These are phyloP conservation scores for Drosophila peninsularis DNA, from an alignment of 2,888 invertebrate genomes.

Conservation along the genomic window DNA sequence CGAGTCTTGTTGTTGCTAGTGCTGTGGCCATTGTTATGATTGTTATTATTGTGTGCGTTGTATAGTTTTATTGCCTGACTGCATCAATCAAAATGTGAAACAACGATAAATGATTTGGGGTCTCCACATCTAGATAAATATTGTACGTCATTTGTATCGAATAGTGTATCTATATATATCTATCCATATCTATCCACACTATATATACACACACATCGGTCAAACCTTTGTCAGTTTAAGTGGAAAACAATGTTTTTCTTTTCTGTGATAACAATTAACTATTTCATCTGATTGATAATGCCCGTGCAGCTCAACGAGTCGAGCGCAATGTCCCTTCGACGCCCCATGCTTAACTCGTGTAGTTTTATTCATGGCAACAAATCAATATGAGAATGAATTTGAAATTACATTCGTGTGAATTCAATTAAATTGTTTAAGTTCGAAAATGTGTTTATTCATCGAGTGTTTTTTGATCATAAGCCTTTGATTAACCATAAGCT, in stretches of 20 bases:
- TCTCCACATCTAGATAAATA: slow-evolving; percentile 27
- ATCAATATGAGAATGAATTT: slow-evolving; percentile 18
- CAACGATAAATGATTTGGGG: slow-evolving; percentile 25
- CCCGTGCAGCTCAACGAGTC: background rate
- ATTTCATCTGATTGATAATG: slow-evolving; percentile 16
- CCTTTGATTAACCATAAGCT: background rate
- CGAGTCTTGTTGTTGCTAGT: background rate
- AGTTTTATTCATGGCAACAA: background rate
- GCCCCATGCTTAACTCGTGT: background rate
- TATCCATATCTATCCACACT: slow-evolving; percentile 1
- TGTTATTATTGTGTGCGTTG: slow-evolving; percentile 9
- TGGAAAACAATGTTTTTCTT: slow-evolving; percentile 67
- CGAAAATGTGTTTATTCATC: background rate
- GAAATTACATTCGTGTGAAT: background rate
- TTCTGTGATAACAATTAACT: slow-evolving; percentile 36
- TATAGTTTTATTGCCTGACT: slow-evolving; percentile 20
- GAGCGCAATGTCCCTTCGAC: background rate
- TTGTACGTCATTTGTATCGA: background rate
- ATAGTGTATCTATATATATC: background rate
- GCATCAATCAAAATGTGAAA: slow-evolving; percentile 45
- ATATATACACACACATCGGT: slow-evolving; percentile 15
- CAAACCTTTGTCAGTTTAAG: slow-evolving; percentile 51
- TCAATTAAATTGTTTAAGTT: background rate
- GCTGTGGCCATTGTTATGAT: slow-evolving; percentile 4
- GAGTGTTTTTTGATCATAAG: background rate